A percentile compares a stretch with the other conserved stretches of the same genome.
Evolutionary conservation across 92 coral and sea anemone genomes (phyloP).

Genomic region (Actinostola sp.): DNA sequence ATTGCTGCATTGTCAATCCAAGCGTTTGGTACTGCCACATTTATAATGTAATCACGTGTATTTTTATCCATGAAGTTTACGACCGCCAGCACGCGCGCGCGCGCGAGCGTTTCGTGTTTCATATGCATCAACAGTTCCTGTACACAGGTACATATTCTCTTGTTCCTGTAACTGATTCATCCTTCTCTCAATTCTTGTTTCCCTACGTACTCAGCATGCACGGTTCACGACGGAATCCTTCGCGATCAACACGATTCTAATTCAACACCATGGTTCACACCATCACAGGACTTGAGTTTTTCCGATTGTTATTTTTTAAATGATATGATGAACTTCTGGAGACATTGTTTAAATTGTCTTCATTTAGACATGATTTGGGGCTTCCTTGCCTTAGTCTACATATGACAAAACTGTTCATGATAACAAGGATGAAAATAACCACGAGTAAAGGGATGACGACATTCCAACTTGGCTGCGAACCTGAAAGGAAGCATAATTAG

Average conservation of each 20-base stretch:
- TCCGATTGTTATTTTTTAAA: constrained; percentile 5
- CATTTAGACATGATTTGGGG: constrained; percentile 7
- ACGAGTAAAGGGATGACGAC: constrained; percentile 61
- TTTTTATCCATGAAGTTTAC: too few species aligned
- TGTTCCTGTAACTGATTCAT: too few species aligned
- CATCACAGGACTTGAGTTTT: constrained; percentile 15
- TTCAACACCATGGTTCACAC: neutral
- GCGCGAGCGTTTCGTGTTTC: too few species aligned
- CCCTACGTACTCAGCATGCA: too few species aligned
- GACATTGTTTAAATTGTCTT: constrained; percentile 4
- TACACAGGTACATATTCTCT: too few species aligned
- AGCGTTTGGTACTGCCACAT: too few species aligned
- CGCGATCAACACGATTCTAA: neutral
- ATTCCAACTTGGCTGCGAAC: constrained; percentile 57
- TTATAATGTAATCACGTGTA: too few species aligned
- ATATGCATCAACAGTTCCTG: too few species aligned
- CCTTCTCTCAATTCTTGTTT: too few species aligned
- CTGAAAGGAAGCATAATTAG: constrained; percentile 8
- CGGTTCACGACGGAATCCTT: too few species aligned
- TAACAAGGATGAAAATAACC: constrained; percentile 50
- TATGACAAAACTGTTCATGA: constrained; percentile 60
- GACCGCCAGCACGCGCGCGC: too few species aligned
- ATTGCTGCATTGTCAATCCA: too few species aligned
- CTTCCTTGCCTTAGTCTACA: constrained; percentile 40
- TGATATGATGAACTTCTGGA: neutral